Evolutionary conservation across 2,888 invertebrate species (phyloP).

Genomic region (Dorcus hopei): DNA sequence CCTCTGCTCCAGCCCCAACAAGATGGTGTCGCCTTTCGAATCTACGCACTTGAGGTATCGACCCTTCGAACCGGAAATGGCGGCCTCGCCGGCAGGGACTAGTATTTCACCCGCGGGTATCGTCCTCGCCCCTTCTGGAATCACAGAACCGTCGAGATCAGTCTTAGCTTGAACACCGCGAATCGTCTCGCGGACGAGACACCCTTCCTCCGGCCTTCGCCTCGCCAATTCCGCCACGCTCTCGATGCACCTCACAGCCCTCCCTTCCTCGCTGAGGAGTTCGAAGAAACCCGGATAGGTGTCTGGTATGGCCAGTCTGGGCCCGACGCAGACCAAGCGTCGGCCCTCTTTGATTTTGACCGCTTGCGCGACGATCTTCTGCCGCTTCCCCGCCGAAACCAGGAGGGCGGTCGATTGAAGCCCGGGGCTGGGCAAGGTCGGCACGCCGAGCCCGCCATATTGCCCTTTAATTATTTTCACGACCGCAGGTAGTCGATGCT

Average conservation of each 20-base stretch:
- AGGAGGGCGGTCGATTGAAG: constrained; percentile 83
- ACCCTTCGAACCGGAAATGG: constrained; percentile 64
- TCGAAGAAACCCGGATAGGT: constrained; percentile 92
- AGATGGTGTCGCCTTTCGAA: constrained; percentile 76
- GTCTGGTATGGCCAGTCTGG: constrained; percentile 85
- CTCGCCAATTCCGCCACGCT: constrained; percentile 80
- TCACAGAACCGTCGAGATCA: constrained; percentile 59
- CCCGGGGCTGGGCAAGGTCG: constrained; percentile 81
- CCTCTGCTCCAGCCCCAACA: constrained; percentile 81
- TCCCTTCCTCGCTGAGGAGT: constrained; percentile 88
- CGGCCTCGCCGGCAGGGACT: constrained; percentile 71
- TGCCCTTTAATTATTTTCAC: constrained; percentile 93
- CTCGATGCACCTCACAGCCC: constrained; percentile 79
- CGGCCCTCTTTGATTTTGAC: constrained; percentile 88
- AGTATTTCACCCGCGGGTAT: constrained; percentile 82
- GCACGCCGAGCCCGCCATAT: constrained; percentile 87
- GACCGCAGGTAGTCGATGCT: constrained; percentile 75
- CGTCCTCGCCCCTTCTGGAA: constrained; percentile 68
- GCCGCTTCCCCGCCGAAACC: constrained; percentile 78
- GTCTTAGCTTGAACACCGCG: constrained; percentile 64
- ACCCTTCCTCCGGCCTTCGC: constrained; percentile 69
- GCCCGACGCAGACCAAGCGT: constrained; percentile 74
- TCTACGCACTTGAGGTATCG: constrained; percentile 86
- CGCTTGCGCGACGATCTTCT: constrained; percentile 83
- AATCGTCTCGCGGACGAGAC: constrained; percentile 76